Base-by-base conservation (phyloP, 2,888 invertebrate genomes). In the Lasioglossum vierecki region DNA sequence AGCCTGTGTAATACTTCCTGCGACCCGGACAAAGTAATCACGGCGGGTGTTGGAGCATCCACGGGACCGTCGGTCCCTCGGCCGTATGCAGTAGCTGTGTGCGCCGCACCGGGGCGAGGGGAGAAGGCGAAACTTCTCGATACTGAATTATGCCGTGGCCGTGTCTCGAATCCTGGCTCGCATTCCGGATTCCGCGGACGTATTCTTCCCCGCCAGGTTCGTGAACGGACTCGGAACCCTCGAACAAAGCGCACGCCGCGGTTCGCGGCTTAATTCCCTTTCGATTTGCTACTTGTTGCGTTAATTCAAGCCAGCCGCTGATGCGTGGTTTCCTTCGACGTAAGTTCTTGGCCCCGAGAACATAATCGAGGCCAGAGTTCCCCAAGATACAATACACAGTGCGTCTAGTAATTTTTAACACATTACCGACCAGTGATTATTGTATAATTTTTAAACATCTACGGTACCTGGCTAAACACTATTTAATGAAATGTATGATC, bases 1-100 rank as follows among this genome's bases (percentile, higher is more conserved):
- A 79, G 79, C 73, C 70, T 74, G 84, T 83, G 87, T 88, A 88
- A 89, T 91, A 91, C 89, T 91, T 89, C 85, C 86, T 79, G 84
- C 72, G 79, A 46, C 73, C 82, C 66, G 86, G 79, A 72, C 72
- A 80, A 89, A 86, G 83, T 86, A 86, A 87, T 77, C 72, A 30
- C 53, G 49, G 73, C 9, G 30, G 41, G 44, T 53, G 53, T 53
- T n/a, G 53, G 53, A 3, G 22, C 22, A n/a, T 22, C 22, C 22
- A 11, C 15, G 49, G 60, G 41, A 41, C 63, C 49, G 30, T 41
- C 30, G 22, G 22, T 13, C 13, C 77, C 26, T 35, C 13, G 53
- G 44, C 57, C 44, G 84, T 74, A 84, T 76, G 73, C 84, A 26
- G 13, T 18, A 49, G 26, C 53, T 39, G 63, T 30, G 6, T 30